Base-by-base conservation (phyloP, 2,113 vertebrate genomes). In the Dunckerocampus dactyliophorus region DNA sequence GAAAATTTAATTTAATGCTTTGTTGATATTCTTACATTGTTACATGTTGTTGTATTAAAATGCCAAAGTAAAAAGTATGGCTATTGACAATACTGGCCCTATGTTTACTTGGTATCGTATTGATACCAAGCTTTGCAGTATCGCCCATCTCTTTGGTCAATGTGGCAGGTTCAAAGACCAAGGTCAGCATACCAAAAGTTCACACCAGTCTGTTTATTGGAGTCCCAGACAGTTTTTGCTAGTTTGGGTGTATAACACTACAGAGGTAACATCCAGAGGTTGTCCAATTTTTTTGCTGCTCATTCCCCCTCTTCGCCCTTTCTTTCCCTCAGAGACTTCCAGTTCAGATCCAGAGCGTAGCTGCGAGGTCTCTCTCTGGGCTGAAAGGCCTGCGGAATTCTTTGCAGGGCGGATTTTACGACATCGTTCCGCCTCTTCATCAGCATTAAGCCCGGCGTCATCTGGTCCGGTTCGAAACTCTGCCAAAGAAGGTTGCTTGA, bases 371-470 rank as follows among this genome's bases (percentile, higher is more conserved):
- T 82, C 12, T 77, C 61, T 28, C 17, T 47, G 9, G 81, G 62
- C 7, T 72, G 17, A 15, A 83, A 71, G 45, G 20, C 45, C 37
- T 57, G 65, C 1, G 72, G 72, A 37, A 52, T 39, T 55, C 77
- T 80, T 72, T 65, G 49, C 19, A 85, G 1, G 0, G 47, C 17
- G 0, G 65, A 47, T 60, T 87, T 89, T 1, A 77, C 1, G 1
- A 84, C 80, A 9, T 90, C 50, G 0, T 88, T 92, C 53, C 92
- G 88, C 49, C 91, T 92, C 67, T 85, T 88, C 89, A 94, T 92
- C 82, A 94, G 81, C 1, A 90, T 69, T 49, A 89, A 76, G 53
- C 90, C 92, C 1, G 92, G 91, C 0, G 91, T 92, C 64, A 89
- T 72, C 8, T 79, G 49, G 63, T 52, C 51, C 1, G 59, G 46